Evolutionary conservation across 2,113 vertebrate genomes (phyloP), one percentile per base, ranked within the genome.

Genomic region (Ictalurus punctatus): DNA sequence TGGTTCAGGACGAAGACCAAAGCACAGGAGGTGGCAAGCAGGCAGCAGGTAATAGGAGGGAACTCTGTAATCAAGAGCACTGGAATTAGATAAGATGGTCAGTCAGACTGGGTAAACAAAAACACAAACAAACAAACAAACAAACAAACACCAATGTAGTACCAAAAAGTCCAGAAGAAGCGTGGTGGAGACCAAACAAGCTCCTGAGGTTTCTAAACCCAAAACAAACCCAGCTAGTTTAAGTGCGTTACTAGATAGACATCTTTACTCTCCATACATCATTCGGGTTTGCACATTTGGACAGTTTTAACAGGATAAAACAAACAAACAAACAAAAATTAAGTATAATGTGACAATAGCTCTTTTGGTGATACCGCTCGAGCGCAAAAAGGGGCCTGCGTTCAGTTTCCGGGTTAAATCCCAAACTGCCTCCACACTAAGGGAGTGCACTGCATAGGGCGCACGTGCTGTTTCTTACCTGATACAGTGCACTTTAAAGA

Each of bases 1-100:
- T 78, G 93, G 97, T 96, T 95, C 95, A 86, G 92, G 84, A 87
- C 74, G 78, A 90, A 92, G 89, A 92, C 78, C 73, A 86, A 93
- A 91, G 87, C 89, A 88, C 58, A 78, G 90, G 91, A 71, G 59
- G 63, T 25, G 52, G 86, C 82, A 67, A 54, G 78, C 56, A 86
- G 59, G 59, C 40, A 59, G 44, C 21, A 80, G 85, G 34, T 10
- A 21, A 85, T 10, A 52, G 8, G 23, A 6, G 40, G 48, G 34
- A 87, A 84, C 67, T 85, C 88, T 90, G 79, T 3, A n/a, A 69
- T 4, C 48, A 83, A 83, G 52, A 40, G 19, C 86, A 88, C 6
- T 17, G 17, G 4, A 37, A 63, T 83, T 67, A 76, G 37, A n/a
- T 52, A 56, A 30, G 44, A 79, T 52, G 25, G n/a, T 5, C 44